Evolutionary conservation across 1,140 invertebrate genomes (phyloP).

Genomic region (Cydia strobilella): DNA sequence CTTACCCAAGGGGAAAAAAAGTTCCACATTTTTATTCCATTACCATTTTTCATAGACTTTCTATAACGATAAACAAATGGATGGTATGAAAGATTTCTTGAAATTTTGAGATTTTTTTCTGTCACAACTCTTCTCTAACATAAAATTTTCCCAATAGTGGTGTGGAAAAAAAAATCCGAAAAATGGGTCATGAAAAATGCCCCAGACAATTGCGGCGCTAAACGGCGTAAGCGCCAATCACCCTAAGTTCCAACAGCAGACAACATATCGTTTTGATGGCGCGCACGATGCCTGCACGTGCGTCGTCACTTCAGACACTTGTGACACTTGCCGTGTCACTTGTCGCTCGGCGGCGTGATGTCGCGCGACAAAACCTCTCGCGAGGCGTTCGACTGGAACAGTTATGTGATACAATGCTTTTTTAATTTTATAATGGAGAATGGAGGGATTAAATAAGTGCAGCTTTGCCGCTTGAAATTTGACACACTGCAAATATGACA

Average conservation of each 20-base stretch:
- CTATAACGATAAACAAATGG: too few relatives aligned
- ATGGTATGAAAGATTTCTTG: too few relatives aligned
- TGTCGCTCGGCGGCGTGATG: conserved; percentile 19
- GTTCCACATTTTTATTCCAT: too few relatives aligned
- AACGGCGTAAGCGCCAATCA: background rate
- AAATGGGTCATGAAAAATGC: background rate
- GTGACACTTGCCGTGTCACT: conserved; percentile 13
- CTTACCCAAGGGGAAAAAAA: too few relatives aligned
- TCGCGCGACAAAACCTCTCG: background rate
- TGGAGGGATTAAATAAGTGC: conserved; percentile 15
- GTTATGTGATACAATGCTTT: conserved; percentile 6
- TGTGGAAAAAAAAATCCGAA: too few relatives aligned
- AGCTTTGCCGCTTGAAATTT: background rate
- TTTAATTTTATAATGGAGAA: conserved; percentile 3
- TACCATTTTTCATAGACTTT: too few relatives aligned
- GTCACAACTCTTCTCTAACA: too few relatives aligned
- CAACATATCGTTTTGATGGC: background rate
- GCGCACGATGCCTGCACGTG: background rate
- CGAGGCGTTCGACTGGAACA: conserved; percentile 11
- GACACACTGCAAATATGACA: background rate
- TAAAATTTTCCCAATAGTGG: too few relatives aligned
- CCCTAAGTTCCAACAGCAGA: background rate
- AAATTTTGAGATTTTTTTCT: too few relatives aligned
- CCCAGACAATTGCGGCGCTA: background rate
- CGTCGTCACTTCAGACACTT: conserved; percentile 1